These are phyloP conservation scores for Caenorhabditis becei DNA, from an alignment of 2,888 invertebrate species.

Conservation along the genomic window DNA sequence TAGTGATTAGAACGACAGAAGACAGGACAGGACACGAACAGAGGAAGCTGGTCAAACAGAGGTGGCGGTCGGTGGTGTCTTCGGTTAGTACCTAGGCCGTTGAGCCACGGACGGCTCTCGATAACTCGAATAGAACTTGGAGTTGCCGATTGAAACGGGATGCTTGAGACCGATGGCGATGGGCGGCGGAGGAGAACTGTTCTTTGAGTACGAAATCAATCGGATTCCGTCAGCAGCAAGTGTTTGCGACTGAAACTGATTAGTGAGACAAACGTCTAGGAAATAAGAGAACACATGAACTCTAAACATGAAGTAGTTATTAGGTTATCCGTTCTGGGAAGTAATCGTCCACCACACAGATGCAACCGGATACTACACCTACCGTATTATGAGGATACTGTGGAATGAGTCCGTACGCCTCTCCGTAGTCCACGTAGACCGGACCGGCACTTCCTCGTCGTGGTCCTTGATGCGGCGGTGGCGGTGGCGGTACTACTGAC, in stretches of 20 bases:
- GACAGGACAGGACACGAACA: conserved; percentile 27
- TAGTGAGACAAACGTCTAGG: conserved; percentile 7
- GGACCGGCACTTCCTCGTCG: conserved; percentile 40
- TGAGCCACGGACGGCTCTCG: conserved; percentile 39
- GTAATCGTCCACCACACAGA: conserved; percentile 18
- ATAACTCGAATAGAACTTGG: conserved; percentile 59
- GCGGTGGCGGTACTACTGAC: conserved; percentile 11
- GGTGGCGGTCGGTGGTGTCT: conserved; percentile 24
- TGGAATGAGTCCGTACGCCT: conserved; percentile 48
- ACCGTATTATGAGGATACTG: conserved; percentile 56
- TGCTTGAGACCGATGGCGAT: not conserved
- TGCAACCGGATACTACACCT: not conserved
- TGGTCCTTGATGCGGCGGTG: conserved; percentile 20
- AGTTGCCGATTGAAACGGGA: conserved; percentile 40
- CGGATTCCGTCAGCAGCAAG: conserved; percentile 40
- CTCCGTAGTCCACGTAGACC: conserved; percentile 58
- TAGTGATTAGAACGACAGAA: conserved; percentile 10
- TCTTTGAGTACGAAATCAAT: conserved; percentile 45
- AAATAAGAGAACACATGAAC: not conserved
- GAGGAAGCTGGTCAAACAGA: conserved; percentile 13
- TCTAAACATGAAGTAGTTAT: conserved; percentile 14
- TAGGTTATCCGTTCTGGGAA: not conserved
- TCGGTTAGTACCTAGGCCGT: conserved; percentile 50
- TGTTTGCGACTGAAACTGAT: conserved; percentile 49
- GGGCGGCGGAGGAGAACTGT: conserved; percentile 24